Percentiles rank a stretch among this genome's conserved stretches.
phyloP scores from a whole-genome alignment of 2,797 vertebrate genomes.

The Falco concolor region DNA sequence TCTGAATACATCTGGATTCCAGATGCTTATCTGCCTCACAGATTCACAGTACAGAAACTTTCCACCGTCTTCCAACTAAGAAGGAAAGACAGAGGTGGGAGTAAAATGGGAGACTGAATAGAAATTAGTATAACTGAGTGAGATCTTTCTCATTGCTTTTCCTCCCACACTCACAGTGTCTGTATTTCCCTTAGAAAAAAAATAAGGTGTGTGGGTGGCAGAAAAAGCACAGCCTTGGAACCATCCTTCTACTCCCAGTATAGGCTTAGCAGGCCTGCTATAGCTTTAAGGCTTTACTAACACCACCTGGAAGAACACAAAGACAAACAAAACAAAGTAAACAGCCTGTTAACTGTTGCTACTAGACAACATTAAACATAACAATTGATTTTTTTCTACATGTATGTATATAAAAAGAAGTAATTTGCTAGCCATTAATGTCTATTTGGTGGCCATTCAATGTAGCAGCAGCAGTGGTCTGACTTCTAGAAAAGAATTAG shows the following conservation, averaged over 20 bases:
- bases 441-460: not conserved
- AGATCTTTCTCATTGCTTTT: not conserved
- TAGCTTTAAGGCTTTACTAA: not conserved
- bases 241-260: not conserved
- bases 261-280: not conserved
- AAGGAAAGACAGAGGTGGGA: not conserved
- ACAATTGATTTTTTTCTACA: not conserved
- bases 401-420: not conserved
- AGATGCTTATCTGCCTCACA: not conserved
- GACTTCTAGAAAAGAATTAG: not conserved
- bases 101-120: not conserved
- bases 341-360: not conserved
- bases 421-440: not conserved
- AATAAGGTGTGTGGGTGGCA: no score
- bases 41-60: not conserved
- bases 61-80: not conserved
- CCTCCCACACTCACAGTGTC: not conserved
- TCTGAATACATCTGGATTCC: not conserved
- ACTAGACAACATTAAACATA: not conserved
- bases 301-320: not conserved
- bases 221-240: not conserved
- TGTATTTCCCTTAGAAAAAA: not conserved
- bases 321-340: not conserved
- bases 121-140: not conserved
- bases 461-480: not conserved